Percentiles rank a stretch among this genome's conserved stretches.
Conservation (phyloP, 2,888 invertebrate species). For the Cancer borealis region DNA sequence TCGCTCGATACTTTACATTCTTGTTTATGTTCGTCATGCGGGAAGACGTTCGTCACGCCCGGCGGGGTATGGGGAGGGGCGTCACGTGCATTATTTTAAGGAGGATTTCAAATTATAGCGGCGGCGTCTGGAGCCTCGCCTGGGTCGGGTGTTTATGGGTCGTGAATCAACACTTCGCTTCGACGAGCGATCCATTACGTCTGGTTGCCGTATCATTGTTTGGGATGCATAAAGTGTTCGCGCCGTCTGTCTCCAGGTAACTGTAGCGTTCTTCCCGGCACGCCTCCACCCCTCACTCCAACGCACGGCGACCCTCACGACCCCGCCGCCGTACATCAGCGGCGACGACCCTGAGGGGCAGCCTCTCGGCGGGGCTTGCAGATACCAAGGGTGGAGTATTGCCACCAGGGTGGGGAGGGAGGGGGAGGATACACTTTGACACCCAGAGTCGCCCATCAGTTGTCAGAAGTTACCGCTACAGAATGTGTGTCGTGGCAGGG, state of each 20-base stretch:
- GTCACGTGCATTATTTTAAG: slow-evolving; percentile 40
- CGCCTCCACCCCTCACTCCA: background rate
- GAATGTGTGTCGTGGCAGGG: slow-evolving; percentile 21
- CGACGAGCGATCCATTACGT: slow-evolving; percentile 33
- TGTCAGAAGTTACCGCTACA: slow-evolving; percentile 48
- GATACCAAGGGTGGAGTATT: slow-evolving; percentile 34
- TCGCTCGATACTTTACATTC: background rate
- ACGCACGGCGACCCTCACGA: slow-evolving; percentile 5
- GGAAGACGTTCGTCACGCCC: slow-evolving; percentile 29
- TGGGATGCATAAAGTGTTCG: slow-evolving; percentile 36
- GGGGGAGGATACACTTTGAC: slow-evolving; percentile 37
- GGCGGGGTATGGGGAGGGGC: background rate
- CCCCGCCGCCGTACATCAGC: background rate
- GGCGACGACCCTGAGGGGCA: background rate
- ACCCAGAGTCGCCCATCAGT: slow-evolving; percentile 53
- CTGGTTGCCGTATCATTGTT: slow-evolving; percentile 34
- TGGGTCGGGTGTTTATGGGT: slow-evolving; percentile 25
- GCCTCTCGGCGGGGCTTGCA: background rate
- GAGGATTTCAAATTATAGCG: slow-evolving; percentile 34
- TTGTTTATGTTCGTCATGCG: slow-evolving; percentile 28
- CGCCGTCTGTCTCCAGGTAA: slow-evolving; percentile 5
- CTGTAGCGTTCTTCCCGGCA: background rate
- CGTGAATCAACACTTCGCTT: slow-evolving; percentile 34
- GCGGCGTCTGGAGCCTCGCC: slow-evolving; percentile 40
- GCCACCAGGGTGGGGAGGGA: slow-evolving; percentile 15